These are phyloP conservation scores for Scolanthus callimorphus DNA, from an alignment of 92 coral and sea anemone species.

Conservation along the genomic window DNA sequence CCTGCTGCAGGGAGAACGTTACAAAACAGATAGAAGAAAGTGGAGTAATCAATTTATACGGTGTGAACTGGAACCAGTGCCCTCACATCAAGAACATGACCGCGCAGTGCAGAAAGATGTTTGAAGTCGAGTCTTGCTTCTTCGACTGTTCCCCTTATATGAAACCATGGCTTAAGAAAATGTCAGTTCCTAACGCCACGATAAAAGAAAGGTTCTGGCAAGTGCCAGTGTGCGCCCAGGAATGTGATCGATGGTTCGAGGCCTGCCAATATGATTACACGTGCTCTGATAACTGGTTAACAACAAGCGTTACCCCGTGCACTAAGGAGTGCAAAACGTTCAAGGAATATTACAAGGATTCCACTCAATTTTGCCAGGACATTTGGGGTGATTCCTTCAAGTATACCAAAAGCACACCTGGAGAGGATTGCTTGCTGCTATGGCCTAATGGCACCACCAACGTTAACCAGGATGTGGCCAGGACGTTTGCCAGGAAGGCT, in stretches of 20 bases:
- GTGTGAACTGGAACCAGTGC: conserved; percentile 73
- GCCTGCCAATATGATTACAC: conserved; percentile 66
- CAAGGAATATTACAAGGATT: conserved; percentile 46
- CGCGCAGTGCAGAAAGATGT: conserved; percentile 53
- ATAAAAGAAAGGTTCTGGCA: conserved; percentile 53
- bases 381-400: conserved; percentile 57
- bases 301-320: conserved; percentile 57
- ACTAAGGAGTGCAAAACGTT: conserved; percentile 43
- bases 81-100: conserved; percentile 33
- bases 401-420: conserved; percentile 51
- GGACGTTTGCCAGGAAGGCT: conserved; percentile 31
- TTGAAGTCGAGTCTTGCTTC: conserved; percentile 66
- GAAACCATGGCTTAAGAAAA: conserved; percentile 62
- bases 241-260: conserved; percentile 72
- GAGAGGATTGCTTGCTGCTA: conserved; percentile 64
- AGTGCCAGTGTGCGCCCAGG: conserved; percentile 53
- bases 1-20: conserved; percentile 71
- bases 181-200: conserved; percentile 50
- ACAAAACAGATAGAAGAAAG: conserved; percentile 39
- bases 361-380: conserved; percentile 55
- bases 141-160: conserved; percentile 80
- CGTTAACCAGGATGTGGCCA: conserved; percentile 60
- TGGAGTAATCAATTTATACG: conserved; percentile 48
- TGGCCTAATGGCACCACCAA: conserved; percentile 69
- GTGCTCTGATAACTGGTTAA: conserved; percentile 74